Conservation (phyloP, 2,797 vertebrate genomes). For the Micromesistius poutassou region DNA sequence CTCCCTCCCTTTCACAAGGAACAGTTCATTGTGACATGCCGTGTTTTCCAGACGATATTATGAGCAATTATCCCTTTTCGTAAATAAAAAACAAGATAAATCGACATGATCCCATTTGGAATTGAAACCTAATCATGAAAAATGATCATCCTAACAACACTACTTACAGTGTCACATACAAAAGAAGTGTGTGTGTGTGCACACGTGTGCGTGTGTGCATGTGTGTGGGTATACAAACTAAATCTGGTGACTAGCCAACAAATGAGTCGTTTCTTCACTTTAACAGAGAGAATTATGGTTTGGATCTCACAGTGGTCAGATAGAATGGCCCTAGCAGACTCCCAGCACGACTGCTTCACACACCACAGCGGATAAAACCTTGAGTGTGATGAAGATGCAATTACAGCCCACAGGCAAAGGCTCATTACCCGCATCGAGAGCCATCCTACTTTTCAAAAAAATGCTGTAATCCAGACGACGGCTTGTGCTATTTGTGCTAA, state of each 20-base stretch:
- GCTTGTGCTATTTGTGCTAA: conserved; percentile 57
- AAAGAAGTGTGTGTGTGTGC: background rate
- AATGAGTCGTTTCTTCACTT: too few relatives aligned
- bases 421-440: conserved; percentile 54
- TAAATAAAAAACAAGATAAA: conserved; percentile 11
- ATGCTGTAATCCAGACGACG: conserved; percentile 47
- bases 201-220: too few relatives aligned
- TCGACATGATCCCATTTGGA: conserved; percentile 5
- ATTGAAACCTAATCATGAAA: background rate
- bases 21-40: conserved; percentile 6
- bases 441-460: conserved; percentile 43
- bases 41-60: background rate
- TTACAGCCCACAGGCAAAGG: conserved; percentile 58
- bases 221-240: too few relatives aligned
- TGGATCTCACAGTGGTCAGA: too few relatives aligned
- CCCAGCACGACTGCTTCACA: conserved; percentile 18
- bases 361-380: conserved; percentile 36
- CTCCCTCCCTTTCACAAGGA: conserved; percentile 15
- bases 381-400: conserved; percentile 63
- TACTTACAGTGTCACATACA: background rate
- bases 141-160: background rate
- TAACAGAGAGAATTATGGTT: too few relatives aligned
- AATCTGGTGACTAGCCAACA: too few relatives aligned
- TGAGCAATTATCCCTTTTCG: conserved; percentile 14
- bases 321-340: conserved; percentile 1